These are phyloP conservation scores for Ips typographus DNA, from an alignment of 1,140 invertebrate species.

Conservation along the genomic window DNA sequence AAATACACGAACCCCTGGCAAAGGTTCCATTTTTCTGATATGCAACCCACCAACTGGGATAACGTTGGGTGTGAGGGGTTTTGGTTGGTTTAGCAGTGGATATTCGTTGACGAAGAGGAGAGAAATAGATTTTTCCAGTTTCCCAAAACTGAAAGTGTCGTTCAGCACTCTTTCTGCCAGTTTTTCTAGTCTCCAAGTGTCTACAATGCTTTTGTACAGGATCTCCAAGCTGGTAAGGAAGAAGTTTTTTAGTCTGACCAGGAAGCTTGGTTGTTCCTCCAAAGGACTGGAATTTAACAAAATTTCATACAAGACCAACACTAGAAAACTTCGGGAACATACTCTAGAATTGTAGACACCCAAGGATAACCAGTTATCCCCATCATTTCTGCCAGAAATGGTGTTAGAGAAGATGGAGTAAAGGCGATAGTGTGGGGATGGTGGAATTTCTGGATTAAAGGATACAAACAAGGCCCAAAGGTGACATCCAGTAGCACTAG, in stretches of 20 bases:
- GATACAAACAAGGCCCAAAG: constrained; percentile 33
- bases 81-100: constrained; percentile 51
- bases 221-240: constrained; percentile 28
- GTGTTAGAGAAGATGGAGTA: constrained; percentile 35
- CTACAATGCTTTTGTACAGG: constrained; percentile 3
- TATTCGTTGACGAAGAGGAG: constrained; percentile 53
- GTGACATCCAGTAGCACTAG: constrained; percentile 39
- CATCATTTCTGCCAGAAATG: constrained; percentile 36
- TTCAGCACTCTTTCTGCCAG: constrained; percentile 34
- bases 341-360: constrained; percentile 18
- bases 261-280: constrained; percentile 10
- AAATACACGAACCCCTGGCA: constrained; percentile 36
- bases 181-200: background rate
- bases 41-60: constrained; percentile 60
- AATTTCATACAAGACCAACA: background rate
- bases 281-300: constrained; percentile 2
- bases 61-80: constrained; percentile 55
- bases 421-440: constrained; percentile 33
- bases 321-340: background rate
- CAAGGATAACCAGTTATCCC: constrained; percentile 30
- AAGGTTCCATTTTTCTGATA: constrained; percentile 45
- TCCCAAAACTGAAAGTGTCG: constrained; percentile 28
- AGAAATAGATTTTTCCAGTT: constrained; percentile 33
- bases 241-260: constrained; percentile 34
- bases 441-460: constrained; percentile 36